Evolutionary conservation across 2,888 invertebrate species (phyloP).

Genomic region (Oxystoma pomonae): DNA sequence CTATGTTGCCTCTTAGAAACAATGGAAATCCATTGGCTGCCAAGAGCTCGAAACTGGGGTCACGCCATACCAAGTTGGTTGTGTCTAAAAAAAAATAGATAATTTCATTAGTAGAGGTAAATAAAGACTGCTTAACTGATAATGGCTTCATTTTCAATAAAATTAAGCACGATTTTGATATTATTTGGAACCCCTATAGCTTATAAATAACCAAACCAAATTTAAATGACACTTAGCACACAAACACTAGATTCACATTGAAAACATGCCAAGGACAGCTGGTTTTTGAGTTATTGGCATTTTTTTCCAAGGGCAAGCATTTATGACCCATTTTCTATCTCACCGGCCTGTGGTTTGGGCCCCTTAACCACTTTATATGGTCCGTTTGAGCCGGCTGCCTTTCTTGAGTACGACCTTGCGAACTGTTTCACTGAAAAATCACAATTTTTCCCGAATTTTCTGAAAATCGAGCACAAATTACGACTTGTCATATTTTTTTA

Average conservation of each 20-base stretch:
- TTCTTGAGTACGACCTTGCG: conserved; percentile 19
- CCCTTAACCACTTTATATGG: conserved; percentile 21
- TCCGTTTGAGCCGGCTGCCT: conserved; percentile 19
- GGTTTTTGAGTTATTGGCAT: background rate
- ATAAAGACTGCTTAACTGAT: too few relatives aligned
- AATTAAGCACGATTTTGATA: too few relatives aligned
- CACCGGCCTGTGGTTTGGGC: background rate
- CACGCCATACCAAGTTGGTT: conserved; percentile 42
- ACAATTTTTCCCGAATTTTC: conserved; percentile 20
- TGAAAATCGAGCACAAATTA: conserved; percentile 18
- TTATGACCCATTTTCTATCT: background rate
- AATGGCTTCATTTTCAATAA: too few relatives aligned
- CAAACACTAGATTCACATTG: too few relatives aligned
- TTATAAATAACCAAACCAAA: too few relatives aligned
- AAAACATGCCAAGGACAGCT: background rate
- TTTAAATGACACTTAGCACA: too few relatives aligned
- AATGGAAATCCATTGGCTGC: conserved; percentile 61
- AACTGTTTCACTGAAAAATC: conserved; percentile 11
- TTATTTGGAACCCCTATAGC: too few relatives aligned
- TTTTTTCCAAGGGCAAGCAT: background rate
- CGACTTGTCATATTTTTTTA: conserved; percentile 22
- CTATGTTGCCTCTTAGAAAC: conserved; percentile 64
- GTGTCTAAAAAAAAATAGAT: conserved; percentile 32
- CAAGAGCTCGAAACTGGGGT: conserved; percentile 63
- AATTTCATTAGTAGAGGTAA: too few relatives aligned